Evolutionary conservation across 2,113 vertebrate genomes (phyloP).

Genomic region (Lepus americanus): DNA sequence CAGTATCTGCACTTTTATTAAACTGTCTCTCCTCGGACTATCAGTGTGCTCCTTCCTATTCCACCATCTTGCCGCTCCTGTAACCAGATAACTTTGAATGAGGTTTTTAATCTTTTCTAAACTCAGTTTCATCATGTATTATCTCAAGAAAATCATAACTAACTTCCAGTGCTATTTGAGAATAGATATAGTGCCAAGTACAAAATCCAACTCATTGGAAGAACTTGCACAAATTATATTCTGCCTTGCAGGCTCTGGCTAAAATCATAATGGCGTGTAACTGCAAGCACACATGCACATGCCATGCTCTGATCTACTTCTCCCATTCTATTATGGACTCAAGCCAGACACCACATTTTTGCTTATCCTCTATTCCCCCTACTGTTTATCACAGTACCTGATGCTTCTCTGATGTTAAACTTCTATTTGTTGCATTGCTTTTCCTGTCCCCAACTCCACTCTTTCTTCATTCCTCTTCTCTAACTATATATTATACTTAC

Average conservation of each 20-base stretch:
- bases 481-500: neutral
- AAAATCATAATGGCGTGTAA: neutral
- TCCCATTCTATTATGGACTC: neutral
- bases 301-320: neutral
- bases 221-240: neutral
- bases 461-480: neutral
- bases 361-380: neutral
- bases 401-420: neutral
- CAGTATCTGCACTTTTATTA: no score
- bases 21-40: no score
- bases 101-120: neutral
- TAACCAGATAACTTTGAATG: no score
- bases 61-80: no score
- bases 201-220: neutral
- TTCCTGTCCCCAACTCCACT: neutral
- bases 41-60: no score
- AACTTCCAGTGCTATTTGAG: neutral
- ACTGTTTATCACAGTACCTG: neutral
- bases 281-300: neutral
- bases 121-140: neutral
- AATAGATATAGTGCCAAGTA: neutral
- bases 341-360: neutral
- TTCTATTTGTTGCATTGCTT: neutral
- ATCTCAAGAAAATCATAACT: neutral
- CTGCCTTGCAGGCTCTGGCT: neutral